Conservation (phyloP, 2,797 vertebrate species). For the Eulemur rubriventer region DNA sequence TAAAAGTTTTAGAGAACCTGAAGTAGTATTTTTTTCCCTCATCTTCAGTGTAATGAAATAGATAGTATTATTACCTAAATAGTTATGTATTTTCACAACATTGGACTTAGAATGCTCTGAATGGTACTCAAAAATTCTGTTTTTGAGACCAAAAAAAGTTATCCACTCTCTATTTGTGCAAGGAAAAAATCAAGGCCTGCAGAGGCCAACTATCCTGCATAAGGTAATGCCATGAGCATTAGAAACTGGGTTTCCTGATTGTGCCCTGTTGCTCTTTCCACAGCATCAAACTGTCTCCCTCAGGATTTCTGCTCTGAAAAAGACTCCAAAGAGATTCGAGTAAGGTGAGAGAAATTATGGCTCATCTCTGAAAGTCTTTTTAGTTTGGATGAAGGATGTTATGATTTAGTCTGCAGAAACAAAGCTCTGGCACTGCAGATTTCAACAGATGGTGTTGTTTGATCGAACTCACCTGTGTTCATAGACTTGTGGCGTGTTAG, state of each 20-base stretch:
- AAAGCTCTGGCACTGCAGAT: background rate
- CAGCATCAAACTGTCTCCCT: background rate
- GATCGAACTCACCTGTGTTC: background rate
- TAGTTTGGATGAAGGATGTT: background rate
- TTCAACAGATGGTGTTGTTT: background rate
- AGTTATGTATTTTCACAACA: background rate
- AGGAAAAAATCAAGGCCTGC: background rate
- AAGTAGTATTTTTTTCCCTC: background rate
- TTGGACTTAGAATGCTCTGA: background rate
- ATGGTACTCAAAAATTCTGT: background rate
- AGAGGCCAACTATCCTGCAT: background rate
- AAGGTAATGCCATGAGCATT: background rate
- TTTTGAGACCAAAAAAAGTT: background rate
- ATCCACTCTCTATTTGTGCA: background rate
- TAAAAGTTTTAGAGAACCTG: background rate
- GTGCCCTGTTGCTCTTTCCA: background rate
- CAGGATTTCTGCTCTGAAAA: slow-evolving; percentile 2
- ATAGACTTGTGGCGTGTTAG: background rate
- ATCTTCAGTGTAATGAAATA: background rate
- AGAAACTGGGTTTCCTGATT: background rate
- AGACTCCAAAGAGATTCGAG: background rate
- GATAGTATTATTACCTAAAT: background rate
- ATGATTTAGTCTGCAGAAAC: background rate
- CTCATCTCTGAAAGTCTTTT: background rate
- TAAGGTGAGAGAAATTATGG: background rate